Conservation (phyloP, 2,888 invertebrate species). For the Drepanosiphum platanoidis region DNA sequence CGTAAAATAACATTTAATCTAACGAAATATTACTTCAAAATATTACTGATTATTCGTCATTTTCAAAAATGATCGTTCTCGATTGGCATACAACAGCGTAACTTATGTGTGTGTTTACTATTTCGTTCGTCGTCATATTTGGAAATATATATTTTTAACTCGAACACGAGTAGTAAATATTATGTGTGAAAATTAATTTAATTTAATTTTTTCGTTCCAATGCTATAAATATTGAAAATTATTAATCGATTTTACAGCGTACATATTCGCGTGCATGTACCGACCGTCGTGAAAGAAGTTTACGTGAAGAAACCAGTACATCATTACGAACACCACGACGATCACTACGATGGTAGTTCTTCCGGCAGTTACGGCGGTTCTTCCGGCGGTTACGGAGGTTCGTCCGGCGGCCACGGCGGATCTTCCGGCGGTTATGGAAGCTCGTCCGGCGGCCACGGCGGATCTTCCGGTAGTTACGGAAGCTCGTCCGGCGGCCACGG, state of each 20-base stretch:
- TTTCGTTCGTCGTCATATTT: too few species aligned
- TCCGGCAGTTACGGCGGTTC: constrained; percentile 17
- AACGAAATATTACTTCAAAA: too few species aligned
- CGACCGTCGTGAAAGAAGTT: constrained; percentile 34
- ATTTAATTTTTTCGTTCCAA: too few species aligned
- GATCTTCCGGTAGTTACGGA: not conserved
- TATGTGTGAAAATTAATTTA: too few species aligned
- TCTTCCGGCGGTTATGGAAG: not conserved
- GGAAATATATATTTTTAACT: too few species aligned
- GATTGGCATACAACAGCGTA: too few species aligned
- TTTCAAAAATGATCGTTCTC: too few species aligned
- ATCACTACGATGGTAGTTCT: constrained; percentile 32
- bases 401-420: constrained; percentile 1
- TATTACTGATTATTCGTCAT: too few species aligned
- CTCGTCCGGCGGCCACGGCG: not conserved
- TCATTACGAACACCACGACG: constrained; percentile 37
- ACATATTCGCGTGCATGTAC: constrained; percentile 55
- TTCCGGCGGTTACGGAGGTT: constrained; percentile 40
- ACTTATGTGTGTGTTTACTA: too few species aligned
- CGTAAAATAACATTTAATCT: too few species aligned
- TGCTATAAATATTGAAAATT: too few species aligned
- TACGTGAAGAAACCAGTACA: constrained; percentile 49
- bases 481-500: constrained; percentile 7
- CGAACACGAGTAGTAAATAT: too few species aligned
- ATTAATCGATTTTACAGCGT: constrained; percentile 54